These are phyloP conservation scores for Cervus canadensis DNA, from an alignment of 2,113 vertebrate genomes.

Conservation along the genomic window DNA sequence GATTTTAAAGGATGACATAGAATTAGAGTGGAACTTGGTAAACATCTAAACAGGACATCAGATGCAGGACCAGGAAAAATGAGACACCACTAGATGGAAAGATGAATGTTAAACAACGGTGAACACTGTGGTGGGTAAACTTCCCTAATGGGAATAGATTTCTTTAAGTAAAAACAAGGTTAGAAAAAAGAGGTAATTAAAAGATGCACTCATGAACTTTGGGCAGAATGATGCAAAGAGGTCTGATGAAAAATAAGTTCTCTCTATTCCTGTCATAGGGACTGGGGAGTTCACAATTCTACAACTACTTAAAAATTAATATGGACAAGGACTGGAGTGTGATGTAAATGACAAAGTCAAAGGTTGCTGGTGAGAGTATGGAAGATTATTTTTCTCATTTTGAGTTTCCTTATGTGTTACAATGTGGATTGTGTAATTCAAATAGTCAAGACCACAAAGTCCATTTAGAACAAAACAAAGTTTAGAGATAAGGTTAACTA, in stretches of 20 bases:
- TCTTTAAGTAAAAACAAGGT: not conserved
- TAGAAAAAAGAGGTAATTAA: not conserved
- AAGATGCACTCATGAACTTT: not conserved
- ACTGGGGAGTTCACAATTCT: not conserved
- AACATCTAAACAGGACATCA: not conserved
- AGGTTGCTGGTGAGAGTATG: not conserved
- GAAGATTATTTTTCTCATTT: not conserved
- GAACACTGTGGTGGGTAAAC: not conserved
- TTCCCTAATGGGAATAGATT: not conserved
- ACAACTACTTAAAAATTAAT: not conserved
- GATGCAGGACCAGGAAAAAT: not conserved
- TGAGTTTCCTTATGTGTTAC: not conserved
- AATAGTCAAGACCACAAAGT: not conserved
- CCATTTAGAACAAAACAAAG: not conserved
- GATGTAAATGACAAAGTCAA: not conserved
- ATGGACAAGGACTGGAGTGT: not conserved
- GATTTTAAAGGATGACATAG: not conserved
- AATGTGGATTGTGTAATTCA: not conserved
- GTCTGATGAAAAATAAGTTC: not conserved
- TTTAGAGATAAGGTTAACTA: slow-evolving; percentile 12
- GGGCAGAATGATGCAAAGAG: not conserved
- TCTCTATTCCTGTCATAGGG: not conserved
- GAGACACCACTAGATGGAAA: not conserved
- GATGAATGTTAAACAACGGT: not conserved
- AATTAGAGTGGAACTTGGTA: not conserved